These are phyloP conservation scores for Emydura subglobosa DNA, from an alignment of 2,113 vertebrate species.

Conservation along the genomic window DNA sequence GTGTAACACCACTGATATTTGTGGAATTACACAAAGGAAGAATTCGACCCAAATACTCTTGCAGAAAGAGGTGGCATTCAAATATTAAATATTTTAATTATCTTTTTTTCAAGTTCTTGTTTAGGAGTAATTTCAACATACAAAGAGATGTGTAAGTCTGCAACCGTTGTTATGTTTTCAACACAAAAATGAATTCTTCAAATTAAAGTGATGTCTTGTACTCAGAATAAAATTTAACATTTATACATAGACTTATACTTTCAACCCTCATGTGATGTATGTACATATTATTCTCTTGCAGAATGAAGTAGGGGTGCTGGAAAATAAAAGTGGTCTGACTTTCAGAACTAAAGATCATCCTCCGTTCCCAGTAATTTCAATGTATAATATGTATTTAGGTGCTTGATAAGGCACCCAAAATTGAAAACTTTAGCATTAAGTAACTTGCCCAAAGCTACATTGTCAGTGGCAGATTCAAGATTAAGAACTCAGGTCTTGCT, in stretches of 20 bases:
- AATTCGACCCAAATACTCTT: not conserved
- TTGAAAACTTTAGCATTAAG: not conserved
- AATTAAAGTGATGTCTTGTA: not conserved
- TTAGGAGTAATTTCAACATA: not conserved
- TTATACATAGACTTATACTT: not conserved
- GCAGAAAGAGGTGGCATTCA: not conserved
- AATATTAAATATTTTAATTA: not conserved
- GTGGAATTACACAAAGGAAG: constrained; percentile 3
- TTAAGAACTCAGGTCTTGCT: not conserved
- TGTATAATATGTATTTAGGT: constrained; percentile 29
- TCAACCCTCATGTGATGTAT: not conserved
- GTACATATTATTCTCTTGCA: not conserved
- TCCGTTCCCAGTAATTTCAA: constrained; percentile 42
- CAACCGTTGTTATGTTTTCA: not conserved
- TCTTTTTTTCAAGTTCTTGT: not conserved
- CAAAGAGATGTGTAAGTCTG: not conserved
- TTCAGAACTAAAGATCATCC: not conserved
- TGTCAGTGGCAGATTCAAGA: not conserved
- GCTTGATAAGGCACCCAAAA: constrained; percentile 5
- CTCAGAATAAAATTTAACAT: not conserved
- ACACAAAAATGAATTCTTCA: not conserved
- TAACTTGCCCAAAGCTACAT: not conserved
- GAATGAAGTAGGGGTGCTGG: not conserved
- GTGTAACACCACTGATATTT: not conserved
- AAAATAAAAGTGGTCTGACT: not conserved